Evolutionary conservation across 2,113 vertebrate genomes (phyloP).

Genomic region (Electrona antarctica): DNA sequence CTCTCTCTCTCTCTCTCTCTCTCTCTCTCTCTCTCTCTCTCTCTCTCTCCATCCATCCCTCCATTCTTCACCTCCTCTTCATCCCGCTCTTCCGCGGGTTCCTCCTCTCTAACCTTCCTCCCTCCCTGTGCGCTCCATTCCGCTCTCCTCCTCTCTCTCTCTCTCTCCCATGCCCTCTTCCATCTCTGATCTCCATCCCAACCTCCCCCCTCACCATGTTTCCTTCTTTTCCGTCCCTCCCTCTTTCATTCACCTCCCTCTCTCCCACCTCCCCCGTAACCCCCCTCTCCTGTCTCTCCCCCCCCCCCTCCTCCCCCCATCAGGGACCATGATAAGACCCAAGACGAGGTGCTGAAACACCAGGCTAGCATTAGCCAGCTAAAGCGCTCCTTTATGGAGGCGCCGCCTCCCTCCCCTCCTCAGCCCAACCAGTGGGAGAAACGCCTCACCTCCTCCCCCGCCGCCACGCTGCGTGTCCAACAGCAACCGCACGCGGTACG

Average conservation of each 20-base stretch:
- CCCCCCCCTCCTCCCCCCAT: slow-evolving; percentile 16
- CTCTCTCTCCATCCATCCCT: not conserved
- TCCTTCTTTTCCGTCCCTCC: not conserved
- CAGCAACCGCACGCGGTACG: slow-evolving; percentile 94
- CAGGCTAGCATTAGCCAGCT: slow-evolving; percentile 99
- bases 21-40: slow-evolving; percentile 22
- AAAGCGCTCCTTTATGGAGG: slow-evolving; percentile 99
- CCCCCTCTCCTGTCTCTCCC: slow-evolving; percentile 21
- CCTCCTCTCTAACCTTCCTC: not conserved
- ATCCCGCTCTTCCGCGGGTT: no score
- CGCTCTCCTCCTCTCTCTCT: not conserved
- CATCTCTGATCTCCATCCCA: no score
- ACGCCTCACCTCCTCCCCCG: slow-evolving; percentile 94
- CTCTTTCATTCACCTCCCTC: not conserved
- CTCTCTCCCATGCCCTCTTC: not conserved
- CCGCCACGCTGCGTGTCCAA: slow-evolving; percentile 87
- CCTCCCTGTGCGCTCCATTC: not conserved
- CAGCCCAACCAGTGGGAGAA: slow-evolving; percentile 95
- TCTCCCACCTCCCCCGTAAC: not conserved
- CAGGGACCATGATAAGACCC: slow-evolving; percentile 99
- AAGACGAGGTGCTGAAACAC: slow-evolving; percentile 98
- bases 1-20: slow-evolving; percentile 6
- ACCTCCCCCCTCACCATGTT: not conserved
- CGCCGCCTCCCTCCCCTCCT: slow-evolving; percentile 92
- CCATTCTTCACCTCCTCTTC: slow-evolving; percentile 2